These are phyloP conservation scores for Scophthalmus maximus DNA, from an alignment of 2,113 vertebrate species.

Conservation along the genomic window DNA sequence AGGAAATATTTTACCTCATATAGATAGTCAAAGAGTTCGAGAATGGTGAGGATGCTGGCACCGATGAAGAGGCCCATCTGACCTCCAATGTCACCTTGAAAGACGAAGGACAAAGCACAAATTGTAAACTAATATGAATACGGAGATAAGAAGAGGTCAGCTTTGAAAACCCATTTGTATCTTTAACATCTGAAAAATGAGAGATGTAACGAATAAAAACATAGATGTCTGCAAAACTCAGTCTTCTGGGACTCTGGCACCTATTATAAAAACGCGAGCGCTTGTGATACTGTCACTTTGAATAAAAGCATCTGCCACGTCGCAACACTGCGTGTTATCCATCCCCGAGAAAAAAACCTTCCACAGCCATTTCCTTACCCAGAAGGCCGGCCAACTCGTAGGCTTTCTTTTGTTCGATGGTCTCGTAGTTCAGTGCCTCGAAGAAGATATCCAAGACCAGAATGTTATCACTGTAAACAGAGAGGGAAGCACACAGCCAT, in stretches of 20 bases:
- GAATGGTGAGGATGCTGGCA: conserved; percentile 95
- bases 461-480: conserved; percentile 92
- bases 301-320: conserved; percentile 45
- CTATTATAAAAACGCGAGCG: conserved; percentile 38
- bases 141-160: background rate
- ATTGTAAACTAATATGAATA: background rate
- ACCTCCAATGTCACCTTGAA: conserved; percentile 95
- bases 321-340: conserved; percentile 36
- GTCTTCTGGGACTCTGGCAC: conserved; percentile 35
- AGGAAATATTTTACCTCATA: conserved; percentile 89
- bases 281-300: conserved; percentile 41
- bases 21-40: conserved; percentile 97
- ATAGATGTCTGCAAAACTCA: background rate
- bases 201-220: conserved; percentile 33
- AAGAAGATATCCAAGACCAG: conserved; percentile 98
- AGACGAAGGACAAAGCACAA: background rate
- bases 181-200: conserved; percentile 21
- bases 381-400: conserved; percentile 97
- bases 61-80: conserved; percentile 99
- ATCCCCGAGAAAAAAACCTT: conserved; percentile 23
- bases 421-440: conserved; percentile 98
- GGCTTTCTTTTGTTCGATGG: conserved; percentile 98
- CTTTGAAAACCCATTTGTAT: no score
- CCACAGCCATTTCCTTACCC: conserved; percentile 83
- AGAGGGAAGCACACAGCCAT: conserved; percentile 22